These are phyloP conservation scores for Oryctes rhinoceros DNA, from an alignment of 1,140 invertebrate genomes.

Conservation along the genomic window DNA sequence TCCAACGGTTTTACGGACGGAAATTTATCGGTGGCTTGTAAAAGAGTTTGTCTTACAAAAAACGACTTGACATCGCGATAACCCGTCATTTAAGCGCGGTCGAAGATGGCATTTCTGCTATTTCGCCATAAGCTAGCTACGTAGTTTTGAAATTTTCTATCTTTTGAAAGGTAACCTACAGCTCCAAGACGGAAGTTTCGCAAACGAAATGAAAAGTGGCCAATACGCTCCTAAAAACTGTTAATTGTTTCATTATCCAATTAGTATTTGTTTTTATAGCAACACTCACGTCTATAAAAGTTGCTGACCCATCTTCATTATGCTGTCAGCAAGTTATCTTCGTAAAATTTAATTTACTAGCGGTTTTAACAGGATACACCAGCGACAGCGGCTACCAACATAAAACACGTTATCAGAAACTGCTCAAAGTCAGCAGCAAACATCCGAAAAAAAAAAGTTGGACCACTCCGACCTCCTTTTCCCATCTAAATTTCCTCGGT, in stretches of 20 bases:
- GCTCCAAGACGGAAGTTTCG: too few relatives aligned
- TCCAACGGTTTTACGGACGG: neutral
- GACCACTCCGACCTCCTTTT: neutral
- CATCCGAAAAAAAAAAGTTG: neutral
- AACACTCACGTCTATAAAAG: too few relatives aligned
- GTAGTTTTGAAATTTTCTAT: too few relatives aligned
- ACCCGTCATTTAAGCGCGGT: neutral
- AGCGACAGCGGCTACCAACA: neutral
- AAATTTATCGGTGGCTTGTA: conserved; percentile 2
- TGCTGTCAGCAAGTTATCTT: neutral
- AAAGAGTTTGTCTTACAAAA: neutral
- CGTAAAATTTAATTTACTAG: neutral
- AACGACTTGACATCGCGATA: conserved; percentile 8
- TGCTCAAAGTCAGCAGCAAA: too few relatives aligned
- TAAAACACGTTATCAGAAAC: neutral
- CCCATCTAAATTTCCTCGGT: neutral
- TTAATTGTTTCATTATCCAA: too few relatives aligned
- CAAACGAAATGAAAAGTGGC: too few relatives aligned
- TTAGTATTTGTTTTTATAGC: too few relatives aligned
- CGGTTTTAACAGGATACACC: neutral
- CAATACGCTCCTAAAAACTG: too few relatives aligned
- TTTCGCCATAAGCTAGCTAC: neutral
- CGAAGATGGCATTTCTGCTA: neutral
- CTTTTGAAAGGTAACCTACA: too few relatives aligned
- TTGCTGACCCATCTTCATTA: neutral